phyloP scores from a whole-genome alignment of 2,113 vertebrate genomes.

The Pomatorhinus ruficollis region DNA sequence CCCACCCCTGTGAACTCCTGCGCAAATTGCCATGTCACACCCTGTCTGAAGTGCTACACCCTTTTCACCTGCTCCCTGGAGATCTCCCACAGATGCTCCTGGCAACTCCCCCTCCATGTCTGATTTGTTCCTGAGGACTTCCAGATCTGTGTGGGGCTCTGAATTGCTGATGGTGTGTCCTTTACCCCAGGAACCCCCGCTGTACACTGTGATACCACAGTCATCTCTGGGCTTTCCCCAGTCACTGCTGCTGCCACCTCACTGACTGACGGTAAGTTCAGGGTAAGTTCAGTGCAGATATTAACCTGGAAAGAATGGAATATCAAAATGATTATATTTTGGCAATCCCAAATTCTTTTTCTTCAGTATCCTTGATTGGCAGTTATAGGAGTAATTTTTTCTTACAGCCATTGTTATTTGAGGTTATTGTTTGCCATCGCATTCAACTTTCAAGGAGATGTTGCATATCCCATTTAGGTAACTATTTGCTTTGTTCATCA shows the following conservation, averaged over 20 bases:
- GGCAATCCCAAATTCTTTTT: background rate
- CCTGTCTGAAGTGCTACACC: too few species aligned
- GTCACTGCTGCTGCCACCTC: background rate
- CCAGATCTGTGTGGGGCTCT: background rate
- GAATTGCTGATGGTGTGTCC: background rate
- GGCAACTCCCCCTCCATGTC: background rate
- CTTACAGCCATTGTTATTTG: background rate
- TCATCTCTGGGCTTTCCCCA: background rate
- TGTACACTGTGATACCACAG: too few species aligned
- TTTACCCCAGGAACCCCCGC: background rate
- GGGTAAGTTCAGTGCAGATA: background rate
- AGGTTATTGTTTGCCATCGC: background rate
- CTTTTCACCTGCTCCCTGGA: accelerated
- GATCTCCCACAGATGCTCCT: background rate
- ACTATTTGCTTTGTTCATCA: background rate
- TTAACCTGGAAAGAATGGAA: background rate
- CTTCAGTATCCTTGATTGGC: background rate
- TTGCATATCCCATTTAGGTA: background rate
- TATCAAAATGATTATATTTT: background rate
- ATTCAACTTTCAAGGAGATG: background rate
- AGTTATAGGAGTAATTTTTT: background rate
- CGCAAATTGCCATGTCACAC: too few species aligned
- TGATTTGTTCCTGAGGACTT: background rate
- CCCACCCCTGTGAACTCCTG: background rate
- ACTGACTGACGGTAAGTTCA: accelerated